Percentiles rank a stretch among this genome's conserved stretches.
These are phyloP conservation scores for Eonycteris spelaea DNA, from an alignment of 2,113 vertebrate genomes.

Conservation along the genomic window DNA sequence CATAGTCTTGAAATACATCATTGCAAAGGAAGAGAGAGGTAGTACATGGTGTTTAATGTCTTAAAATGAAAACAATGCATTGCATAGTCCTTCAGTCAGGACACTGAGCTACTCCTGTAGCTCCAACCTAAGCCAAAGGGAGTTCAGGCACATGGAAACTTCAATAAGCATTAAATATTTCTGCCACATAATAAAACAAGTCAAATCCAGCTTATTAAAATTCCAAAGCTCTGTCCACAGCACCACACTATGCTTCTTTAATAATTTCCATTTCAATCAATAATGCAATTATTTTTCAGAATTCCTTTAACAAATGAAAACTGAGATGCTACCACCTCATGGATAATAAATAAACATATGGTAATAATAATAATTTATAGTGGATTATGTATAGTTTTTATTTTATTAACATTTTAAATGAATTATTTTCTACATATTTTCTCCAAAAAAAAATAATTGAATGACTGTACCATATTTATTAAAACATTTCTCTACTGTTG, in stretches of 20 bases:
- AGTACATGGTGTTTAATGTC: background rate
- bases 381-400: background rate
- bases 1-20: background rate
- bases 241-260: background rate
- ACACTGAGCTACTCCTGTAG: background rate
- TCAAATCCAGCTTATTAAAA: background rate
- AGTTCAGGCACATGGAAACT: background rate
- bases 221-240: background rate
- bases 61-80: background rate
- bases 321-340: background rate
- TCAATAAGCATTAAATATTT: background rate
- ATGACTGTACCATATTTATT: background rate
- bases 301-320: background rate
- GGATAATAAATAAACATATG: background rate
- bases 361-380: background rate
- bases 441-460: background rate
- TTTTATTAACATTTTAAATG: slow-evolving; percentile 6
- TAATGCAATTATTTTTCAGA: background rate
- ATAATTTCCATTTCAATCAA: background rate
- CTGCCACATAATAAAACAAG: background rate
- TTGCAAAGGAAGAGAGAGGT: background rate
- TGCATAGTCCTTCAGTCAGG: background rate
- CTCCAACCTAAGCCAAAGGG: background rate
- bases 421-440: background rate
- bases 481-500: background rate